Conservation (phyloP, 2,888 invertebrate species). For the Julus scanicus region DNA sequence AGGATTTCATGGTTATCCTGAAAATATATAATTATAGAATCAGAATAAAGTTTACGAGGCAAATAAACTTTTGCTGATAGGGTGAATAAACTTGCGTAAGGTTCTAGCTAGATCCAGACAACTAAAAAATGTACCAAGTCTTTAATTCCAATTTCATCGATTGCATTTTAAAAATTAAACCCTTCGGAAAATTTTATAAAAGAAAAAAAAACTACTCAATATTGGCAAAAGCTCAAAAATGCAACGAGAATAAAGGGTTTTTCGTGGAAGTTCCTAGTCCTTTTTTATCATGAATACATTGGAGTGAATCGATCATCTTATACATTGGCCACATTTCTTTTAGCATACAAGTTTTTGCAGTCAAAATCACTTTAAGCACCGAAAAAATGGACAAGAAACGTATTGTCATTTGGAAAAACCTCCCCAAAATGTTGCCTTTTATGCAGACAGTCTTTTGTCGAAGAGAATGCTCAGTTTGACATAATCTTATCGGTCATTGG, state of each 20-base stretch:
- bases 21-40: too few species aligned
- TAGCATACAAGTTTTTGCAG: conserved; percentile 8
- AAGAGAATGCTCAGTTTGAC: neutral
- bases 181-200: neutral
- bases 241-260: conserved; percentile 19
- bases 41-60: too few species aligned
- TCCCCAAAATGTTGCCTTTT: conserved; percentile 10
- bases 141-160: neutral
- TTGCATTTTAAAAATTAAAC: neutral
- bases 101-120: too few species aligned
- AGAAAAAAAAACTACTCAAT: neutral
- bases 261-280: neutral
- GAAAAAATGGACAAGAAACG: neutral
- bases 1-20: too few species aligned
- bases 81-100: too few species aligned
- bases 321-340: neutral
- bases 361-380: neutral
- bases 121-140: neutral
- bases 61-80: too few species aligned
- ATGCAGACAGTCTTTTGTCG: neutral
- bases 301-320: conserved; percentile 32
- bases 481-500: neutral
- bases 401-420: neutral
- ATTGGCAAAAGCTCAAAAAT: neutral
- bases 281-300: neutral